phyloP scores from a whole-genome alignment of 1,140 invertebrate genomes.

The Calycopis cecrops region DNA sequence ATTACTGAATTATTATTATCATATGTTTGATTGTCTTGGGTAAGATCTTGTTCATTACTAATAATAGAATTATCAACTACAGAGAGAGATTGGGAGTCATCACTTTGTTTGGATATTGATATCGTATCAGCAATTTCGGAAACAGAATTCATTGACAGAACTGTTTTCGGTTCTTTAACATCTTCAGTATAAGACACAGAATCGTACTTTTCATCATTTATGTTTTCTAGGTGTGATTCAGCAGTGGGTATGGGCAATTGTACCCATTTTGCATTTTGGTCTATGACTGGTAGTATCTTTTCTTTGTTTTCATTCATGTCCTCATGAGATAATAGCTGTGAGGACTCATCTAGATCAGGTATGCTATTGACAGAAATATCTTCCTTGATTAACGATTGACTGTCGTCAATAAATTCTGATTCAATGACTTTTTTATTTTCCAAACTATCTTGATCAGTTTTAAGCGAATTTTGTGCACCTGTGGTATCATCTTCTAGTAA shows the following conservation, averaged over 20 bases:
- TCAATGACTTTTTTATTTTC: constrained; percentile 26
- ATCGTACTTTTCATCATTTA: constrained; percentile 45
- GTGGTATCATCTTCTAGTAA: constrained; percentile 24
- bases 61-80: constrained; percentile 55
- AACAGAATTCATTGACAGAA: constrained; percentile 46
- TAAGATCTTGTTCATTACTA: constrained; percentile 51
- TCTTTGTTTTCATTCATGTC: constrained; percentile 22
- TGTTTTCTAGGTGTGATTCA: constrained; percentile 31
- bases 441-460: constrained; percentile 28
- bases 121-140: constrained; percentile 56
- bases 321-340: constrained; percentile 16
- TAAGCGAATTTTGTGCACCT: constrained; percentile 25
- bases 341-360: constrained; percentile 13
- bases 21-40: constrained; percentile 58
- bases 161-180: constrained; percentile 40
- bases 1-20: constrained; percentile 69
- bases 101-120: constrained; percentile 62
- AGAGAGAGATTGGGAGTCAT: constrained; percentile 60
- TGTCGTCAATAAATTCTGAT: constrained; percentile 21
- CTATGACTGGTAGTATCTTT: constrained; percentile 14
- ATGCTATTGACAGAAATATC: constrained; percentile 20
- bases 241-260: constrained; percentile 32
- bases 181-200: constrained; percentile 41
- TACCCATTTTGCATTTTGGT: constrained; percentile 46
- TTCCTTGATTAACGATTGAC: constrained; percentile 16